These are phyloP conservation scores for Dione vanillae DNA, from an alignment of 2,888 invertebrate species.

Conservation along the genomic window DNA sequence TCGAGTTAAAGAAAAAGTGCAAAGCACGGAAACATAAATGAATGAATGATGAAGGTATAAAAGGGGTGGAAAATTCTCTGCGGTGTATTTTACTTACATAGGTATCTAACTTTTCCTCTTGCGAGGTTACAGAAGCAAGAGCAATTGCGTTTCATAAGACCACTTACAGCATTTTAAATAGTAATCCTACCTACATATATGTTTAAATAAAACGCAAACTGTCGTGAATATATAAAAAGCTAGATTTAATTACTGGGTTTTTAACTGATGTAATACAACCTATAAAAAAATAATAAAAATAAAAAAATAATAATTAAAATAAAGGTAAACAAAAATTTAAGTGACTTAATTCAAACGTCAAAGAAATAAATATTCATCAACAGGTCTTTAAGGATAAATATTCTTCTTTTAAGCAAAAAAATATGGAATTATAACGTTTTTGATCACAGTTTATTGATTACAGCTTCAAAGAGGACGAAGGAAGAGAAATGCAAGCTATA, in stretches of 20 bases:
- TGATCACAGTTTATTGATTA: conserved; percentile 30
- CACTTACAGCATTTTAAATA: conserved; percentile 19
- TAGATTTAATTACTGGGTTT: too few relatives aligned
- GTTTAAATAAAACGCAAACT: neutral
- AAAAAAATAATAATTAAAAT: conserved; percentile 12
- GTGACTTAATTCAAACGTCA: neutral
- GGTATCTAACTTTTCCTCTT: conserved; percentile 33
- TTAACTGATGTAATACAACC: too few relatives aligned
- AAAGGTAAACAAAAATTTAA: neutral
- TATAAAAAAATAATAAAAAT: too few relatives aligned
- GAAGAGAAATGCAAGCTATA: conserved; percentile 47
- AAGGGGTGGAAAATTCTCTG: conserved; percentile 29
- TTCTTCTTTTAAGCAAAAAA: too few relatives aligned
- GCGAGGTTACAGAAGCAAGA: conserved; percentile 34
- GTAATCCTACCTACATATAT: conserved; percentile 7
- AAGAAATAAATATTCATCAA: neutral
- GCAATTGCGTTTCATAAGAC: conserved; percentile 36
- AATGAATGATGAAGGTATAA: conserved; percentile 37
- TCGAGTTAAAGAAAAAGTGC: conserved; percentile 42
- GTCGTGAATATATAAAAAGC: too few relatives aligned
- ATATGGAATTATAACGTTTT: too few relatives aligned
- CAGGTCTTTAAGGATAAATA: neutral
- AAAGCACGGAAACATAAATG: conserved; percentile 42
- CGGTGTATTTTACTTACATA: conserved; percentile 34
- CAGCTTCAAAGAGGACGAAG: conserved; percentile 45